These are phyloP conservation scores for Synergus gifuensis DNA, from an alignment of 2,888 invertebrate genomes.

Conservation along the genomic window DNA sequence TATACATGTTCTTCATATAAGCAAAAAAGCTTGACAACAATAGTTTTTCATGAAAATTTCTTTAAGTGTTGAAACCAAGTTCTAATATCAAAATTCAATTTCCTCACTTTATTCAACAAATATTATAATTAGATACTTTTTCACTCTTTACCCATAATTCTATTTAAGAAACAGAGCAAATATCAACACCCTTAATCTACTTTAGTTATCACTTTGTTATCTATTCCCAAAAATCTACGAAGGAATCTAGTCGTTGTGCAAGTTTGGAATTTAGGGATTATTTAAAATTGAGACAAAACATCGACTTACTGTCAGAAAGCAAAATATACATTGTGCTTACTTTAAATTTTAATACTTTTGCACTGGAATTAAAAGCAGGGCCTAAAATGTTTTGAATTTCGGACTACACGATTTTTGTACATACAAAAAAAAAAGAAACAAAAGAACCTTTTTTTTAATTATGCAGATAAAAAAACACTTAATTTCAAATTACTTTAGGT, in stretches of 20 bases:
- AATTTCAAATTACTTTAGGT: no score
- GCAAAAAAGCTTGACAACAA: background rate
- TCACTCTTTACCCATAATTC: no score
- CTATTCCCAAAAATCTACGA: slow-evolving; percentile 12
- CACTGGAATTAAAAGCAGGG: background rate
- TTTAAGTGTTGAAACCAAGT: background rate
- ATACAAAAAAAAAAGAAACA: no score
- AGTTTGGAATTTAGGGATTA: background rate
- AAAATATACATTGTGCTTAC: background rate
- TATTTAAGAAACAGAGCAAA: no score
- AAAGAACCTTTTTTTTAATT: no score
- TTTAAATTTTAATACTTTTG: background rate
- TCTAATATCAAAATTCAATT: no score
- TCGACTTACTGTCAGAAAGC: background rate
- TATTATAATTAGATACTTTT: no score
- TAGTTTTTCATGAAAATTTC: background rate
- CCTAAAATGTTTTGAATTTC: no score
- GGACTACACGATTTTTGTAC: no score
- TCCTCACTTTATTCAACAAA: no score
- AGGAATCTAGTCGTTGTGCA: slow-evolving; percentile 28
- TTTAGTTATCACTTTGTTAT: slow-evolving; percentile 4
- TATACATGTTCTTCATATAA: background rate
- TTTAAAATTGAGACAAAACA: background rate
- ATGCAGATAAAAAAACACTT: no score
- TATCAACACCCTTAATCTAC: background rate